Evolutionary conservation across 2,888 invertebrate genomes (phyloP), one percentile per base, ranked within the genome.

Genomic region (Synergus japonicus): DNA sequence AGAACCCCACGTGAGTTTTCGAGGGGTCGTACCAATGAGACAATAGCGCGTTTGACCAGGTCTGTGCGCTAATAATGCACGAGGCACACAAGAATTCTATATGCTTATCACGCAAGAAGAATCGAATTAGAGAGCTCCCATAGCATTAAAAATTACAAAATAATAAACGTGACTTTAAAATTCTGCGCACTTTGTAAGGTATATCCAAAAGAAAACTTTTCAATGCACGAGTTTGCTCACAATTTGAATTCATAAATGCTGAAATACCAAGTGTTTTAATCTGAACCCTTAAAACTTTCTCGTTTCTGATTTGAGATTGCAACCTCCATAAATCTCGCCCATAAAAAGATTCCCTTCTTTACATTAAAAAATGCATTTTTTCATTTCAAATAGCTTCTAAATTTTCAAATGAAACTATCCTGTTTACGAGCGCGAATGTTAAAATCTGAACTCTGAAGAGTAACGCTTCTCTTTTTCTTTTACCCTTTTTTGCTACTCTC

Each of bases 21-120:
- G 78, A 84, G 81, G 67, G 78, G 79, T 78, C 67, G 81, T 84
- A 81, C 85, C 86, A 83, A 86, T 85, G 83, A 84, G 83, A 85
- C 85, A 85, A 86, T 84, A 78, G 82, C 78, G 73, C 85, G 83
- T 83, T 87, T 86, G 87, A 87, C 85, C 85, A 82, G 65, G 54
- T 81, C 80, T 81, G 60, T 77, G 76, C 78, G 77, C 78, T 83
- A 83, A 83, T 85, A 82, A 83, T 79, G 80, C 77, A 29, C 8
- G 43, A 29, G 13, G 60, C 63, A 29, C 22, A 2, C 29, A 29
- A 29, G 29, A 29, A 29, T 29, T 15, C 49, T n/a, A 49, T 15
- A 13, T n/a, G n/a, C 49, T 15, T 54, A 15, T 54, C 54, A 54
- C 54, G 15, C n/a, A 8, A 54, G 54, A n/a, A 54, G 54, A n/a